Evolutionary conservation across 2,797 vertebrate genomes (phyloP), one percentile per base, ranked within the genome.

Genomic region (Sorex maritimensis): DNA sequence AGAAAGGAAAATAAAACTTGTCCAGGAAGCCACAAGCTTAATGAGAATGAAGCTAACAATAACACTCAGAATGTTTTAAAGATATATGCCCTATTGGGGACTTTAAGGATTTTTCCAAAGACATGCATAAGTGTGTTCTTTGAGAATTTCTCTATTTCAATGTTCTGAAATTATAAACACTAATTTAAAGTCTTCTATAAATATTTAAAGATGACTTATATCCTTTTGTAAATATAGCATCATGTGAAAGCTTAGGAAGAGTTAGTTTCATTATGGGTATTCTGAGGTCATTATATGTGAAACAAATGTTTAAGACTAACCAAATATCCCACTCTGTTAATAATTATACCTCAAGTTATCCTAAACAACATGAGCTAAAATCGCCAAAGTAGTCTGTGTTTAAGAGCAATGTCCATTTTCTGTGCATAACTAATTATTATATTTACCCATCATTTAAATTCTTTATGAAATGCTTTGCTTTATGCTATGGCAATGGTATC

Each of bases 151-250:
- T 93, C 74, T 82, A 65, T 81, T 93, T 92, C 74, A 89, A 13
- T 67, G 30, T 91, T 72, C 68, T 83, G 55, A 89, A 93, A 55
- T 89, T 95, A 95, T 96, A 94, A 96, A 97, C 94, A 95, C 34
- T 52, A 93, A 97, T 93, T 94, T 94, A 87, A 95, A 94, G 55
- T 52, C 86, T 94, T 89, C 69, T 93, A 34, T 95, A 97, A 97
- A 97, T 96, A 96, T 97, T 97, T 97, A 93, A 96, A 88, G 73
- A 85, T 79, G 67, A 87, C 17, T 46, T 49, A 90, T 92, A 94
- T 63, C n/a, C 71, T 94, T 96, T 90, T 58, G 55, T 95, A 96
- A 96, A 95, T 90, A 94, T 13, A 95, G 61, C 28, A 79, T 91
- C 85, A 84, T 75, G 34, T 86, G 61, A 95, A 91, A 85, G 88